Evolutionary conservation across 1,140 invertebrate species (phyloP).

Genomic region (Heliothis virescens): DNA sequence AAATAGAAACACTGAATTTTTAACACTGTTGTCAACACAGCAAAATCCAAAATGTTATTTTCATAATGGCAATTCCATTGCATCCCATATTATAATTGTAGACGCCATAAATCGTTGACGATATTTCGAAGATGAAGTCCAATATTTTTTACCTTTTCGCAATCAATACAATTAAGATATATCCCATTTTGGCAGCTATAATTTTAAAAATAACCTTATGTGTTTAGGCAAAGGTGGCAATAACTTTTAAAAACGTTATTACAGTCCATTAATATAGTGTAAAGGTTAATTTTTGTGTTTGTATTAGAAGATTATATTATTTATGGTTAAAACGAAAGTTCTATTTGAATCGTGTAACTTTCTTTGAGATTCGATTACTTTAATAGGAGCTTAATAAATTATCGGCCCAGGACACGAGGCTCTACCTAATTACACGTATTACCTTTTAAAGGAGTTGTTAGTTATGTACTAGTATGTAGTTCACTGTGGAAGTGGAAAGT

Average conservation of each 20-base stretch:
- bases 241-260: conserved; percentile 9
- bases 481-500: no score
- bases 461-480: no score
- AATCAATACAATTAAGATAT: conserved; percentile 11
- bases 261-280: neutral
- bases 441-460: no score
- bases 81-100: neutral
- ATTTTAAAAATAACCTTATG: conserved; percentile 6
- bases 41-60: neutral
- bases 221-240: neutral
- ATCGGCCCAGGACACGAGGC: no score
- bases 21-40: neutral
- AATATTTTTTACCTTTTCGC: neutral
- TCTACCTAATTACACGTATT: no score
- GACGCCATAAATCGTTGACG: conserved; percentile 10
- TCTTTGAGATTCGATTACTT: neutral
- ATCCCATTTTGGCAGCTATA: neutral
- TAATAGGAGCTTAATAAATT: no score
- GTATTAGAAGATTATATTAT: conserved; percentile 1
- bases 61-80: neutral
- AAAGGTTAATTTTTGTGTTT: neutral
- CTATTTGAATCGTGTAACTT: neutral
- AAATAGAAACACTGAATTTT: neutral
- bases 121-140: neutral
- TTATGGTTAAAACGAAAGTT: neutral